A percentile compares a stretch with the other conserved stretches of the same genome.
These are phyloP conservation scores for Crocidura indochinensis DNA, from an alignment of 2,797 vertebrate species.

Conservation along the genomic window DNA sequence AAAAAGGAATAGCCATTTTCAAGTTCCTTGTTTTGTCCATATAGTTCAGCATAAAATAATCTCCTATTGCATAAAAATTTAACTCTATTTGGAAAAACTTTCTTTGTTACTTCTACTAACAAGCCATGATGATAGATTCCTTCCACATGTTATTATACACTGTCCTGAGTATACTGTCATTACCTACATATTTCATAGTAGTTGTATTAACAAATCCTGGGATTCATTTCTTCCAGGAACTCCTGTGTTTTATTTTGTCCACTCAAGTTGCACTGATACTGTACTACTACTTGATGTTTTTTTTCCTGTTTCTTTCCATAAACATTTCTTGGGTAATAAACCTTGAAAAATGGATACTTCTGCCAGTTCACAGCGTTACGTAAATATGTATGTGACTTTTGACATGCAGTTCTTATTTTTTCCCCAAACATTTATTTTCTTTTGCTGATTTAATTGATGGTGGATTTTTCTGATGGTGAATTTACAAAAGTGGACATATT, in stretches of 20 bases:
- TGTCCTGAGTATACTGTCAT: neutral
- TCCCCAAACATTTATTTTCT: conserved; percentile 24
- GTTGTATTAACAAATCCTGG: neutral
- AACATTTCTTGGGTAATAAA: conserved; percentile 21
- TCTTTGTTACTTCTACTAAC: neutral
- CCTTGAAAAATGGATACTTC: neutral
- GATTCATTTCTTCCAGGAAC: neutral
- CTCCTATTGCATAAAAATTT: neutral
- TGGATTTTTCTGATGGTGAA: conserved; percentile 51
- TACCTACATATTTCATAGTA: neutral
- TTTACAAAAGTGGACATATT: neutral
- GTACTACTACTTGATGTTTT: neutral
- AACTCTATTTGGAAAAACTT: neutral
- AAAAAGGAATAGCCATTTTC: conserved; percentile 27
- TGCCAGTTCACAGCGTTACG: neutral
- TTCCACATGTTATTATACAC: neutral
- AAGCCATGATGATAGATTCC: neutral
- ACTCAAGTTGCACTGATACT: neutral
- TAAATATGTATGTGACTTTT: neutral
- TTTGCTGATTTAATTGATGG: conserved; percentile 28
- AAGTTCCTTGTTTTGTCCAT: conserved; percentile 19
- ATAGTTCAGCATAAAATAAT: neutral
- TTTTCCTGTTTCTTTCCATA: conserved; percentile 25
- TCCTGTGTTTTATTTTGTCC: neutral
- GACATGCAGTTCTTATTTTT: conserved; percentile 22